Base-by-base conservation (phyloP, 1,140 invertebrate species). In the Drosophila kurseongensis region DNA sequence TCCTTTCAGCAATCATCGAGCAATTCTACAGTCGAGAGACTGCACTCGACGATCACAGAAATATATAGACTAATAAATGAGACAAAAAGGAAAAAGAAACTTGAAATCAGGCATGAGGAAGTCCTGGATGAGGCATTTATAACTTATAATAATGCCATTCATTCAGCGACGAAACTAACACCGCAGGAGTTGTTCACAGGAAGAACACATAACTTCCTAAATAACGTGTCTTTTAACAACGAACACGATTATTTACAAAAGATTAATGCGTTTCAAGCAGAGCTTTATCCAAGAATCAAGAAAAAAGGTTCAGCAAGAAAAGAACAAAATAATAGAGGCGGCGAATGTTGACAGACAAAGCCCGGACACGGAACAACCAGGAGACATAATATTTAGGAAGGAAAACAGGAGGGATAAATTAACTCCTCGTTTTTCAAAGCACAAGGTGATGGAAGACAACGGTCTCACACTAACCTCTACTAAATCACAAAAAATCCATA, bases 221-320 rank as follows among this genome's bases (percentile, higher is more conserved):
- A n/a, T n/a, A n/a, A n/a, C n/a, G 35, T 40, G 8, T n/a, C 29
- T 7, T 48, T 48, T 9, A 59, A n/a, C 5, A 56, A 42, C 4
- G 18, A 56, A 14, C 54, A 56, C 40, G 54, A 42, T 56, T 56
- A 56, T 29, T 38, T 61, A 4, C 18, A 32, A 0, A 52, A 61
- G n/a, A 41, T 56, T 4, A 51, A 60, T 29, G 47, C 47, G n/a
- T 52, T 61, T 7, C 35, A 52, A 4, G 35, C 13, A 0, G 47
- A 61, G 1, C 3, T 58, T 1, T 29, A 61, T 2, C 47, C 58
- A 8, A 61, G 10, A 4, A 12, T 61, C 0, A 60, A 51, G 0
- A 18, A 60, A 38, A n/a, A 45, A 5, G 0, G 29, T 48, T 29
- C 29, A 29, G 29, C 29, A 29, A 29, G 29, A 13, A 0, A 60